Evolutionary conservation across 2,797 vertebrate genomes (phyloP), one percentile per base, ranked within the genome.

Genomic region (Sparidentex hasta): DNA sequence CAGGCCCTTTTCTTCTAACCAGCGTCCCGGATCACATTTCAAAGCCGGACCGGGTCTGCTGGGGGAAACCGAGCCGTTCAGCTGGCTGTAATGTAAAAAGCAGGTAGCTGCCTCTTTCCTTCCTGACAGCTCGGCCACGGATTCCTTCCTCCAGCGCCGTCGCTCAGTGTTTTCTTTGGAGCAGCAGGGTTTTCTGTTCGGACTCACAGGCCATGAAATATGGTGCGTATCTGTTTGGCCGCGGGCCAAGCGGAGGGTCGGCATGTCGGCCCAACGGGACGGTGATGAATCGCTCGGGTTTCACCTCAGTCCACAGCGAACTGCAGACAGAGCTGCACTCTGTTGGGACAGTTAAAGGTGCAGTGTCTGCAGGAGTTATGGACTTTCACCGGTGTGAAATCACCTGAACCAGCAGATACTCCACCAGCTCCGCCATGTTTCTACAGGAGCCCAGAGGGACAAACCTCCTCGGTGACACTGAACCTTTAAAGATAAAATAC

Each of bases 101-200:
- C 97, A 97, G 97, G 96, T 96, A 95, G 88, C 88, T 89, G 11
- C 48, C 51, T 76, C 48, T 63, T 83, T 87, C 68, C 80, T 62
- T 73, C 71, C 47, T 69, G 80, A 64, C 66, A 47, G 68, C 54
- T 47, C 74, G 1, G 58, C 58, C 25, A 94, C 94, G 90, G 95
- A 95, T 96, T 95, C 92, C 94, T 94, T 95, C 95, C 95, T 95
- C 95, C 95, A 94, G 93, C 94, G 92, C 94, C 94, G 93, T 96
- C 95, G 94, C 93, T 94, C 94, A 92, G 93, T 96, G 95, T 97
- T 97, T 96, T 95, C 96, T 96, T 96, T 95, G 93, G 95, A 95
- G 96, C 96, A 96, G 96, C 96, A 94, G 96, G 96, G 94, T 95
- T 93, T 96, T 95, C 95, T 96, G 93, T 96, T 96, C 94, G 87